Conservation (phyloP, 2,888 invertebrate genomes). For the Drosophila eohydei region DNA sequence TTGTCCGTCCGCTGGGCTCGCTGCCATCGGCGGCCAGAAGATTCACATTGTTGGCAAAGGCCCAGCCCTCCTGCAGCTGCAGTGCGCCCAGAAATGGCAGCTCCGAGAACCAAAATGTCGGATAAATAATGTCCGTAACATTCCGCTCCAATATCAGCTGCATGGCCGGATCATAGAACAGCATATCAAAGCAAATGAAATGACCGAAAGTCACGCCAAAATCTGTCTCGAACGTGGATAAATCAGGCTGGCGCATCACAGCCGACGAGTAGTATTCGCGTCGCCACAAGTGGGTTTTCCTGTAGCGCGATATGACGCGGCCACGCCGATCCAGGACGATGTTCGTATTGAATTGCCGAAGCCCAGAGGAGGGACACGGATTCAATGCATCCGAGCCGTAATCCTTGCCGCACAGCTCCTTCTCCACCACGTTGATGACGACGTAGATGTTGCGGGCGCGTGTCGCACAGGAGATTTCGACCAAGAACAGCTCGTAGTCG, state of each 20-base stretch:
- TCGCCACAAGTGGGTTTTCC: constrained; percentile 83
- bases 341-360: constrained; percentile 89
- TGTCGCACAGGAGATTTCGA: constrained; percentile 87
- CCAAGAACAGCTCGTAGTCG: constrained; percentile 67
- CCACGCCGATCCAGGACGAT: constrained; percentile 91
- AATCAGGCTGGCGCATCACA: constrained; percentile 85
- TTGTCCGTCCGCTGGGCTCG: constrained; percentile 85
- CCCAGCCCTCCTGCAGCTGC: constrained; percentile 88
- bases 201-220: constrained; percentile 92
- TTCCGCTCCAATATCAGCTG: constrained; percentile 80
- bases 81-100: constrained; percentile 88
- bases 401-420: constrained; percentile 85
- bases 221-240: constrained; percentile 89
- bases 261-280: constrained; percentile 86
- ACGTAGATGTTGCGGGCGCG: constrained; percentile 86
- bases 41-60: constrained; percentile 87
- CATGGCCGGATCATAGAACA: constrained; percentile 90
- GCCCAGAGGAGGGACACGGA: constrained; percentile 62
- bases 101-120: constrained; percentile 93
- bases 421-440: constrained; percentile 86
- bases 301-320: constrained; percentile 87
- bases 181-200: constrained; percentile 93
- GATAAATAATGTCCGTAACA: constrained; percentile 84
- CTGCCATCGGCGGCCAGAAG: constrained; percentile 88
- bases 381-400: constrained; percentile 44